A percentile compares a stretch with the other conserved stretches of the same genome.
These are phyloP conservation scores for Parascotia fuliginaria DNA, from an alignment of 2,888 invertebrate genomes.

Conservation along the genomic window DNA sequence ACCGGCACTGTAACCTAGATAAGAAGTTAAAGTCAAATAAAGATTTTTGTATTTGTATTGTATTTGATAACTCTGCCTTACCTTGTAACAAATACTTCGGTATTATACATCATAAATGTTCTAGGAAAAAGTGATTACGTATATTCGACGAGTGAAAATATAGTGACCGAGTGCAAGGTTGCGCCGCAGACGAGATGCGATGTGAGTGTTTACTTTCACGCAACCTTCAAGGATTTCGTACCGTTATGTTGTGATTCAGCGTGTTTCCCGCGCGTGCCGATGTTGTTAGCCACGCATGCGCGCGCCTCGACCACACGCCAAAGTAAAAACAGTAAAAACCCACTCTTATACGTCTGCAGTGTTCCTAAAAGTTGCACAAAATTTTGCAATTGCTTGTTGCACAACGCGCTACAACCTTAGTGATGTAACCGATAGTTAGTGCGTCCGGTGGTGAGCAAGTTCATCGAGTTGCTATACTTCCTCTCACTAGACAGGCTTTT, in stretches of 20 bases:
- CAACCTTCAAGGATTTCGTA: constrained; percentile 14
- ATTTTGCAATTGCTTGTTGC: not conserved
- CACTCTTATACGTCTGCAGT: constrained; percentile 1
- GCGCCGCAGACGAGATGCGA: too few species aligned
- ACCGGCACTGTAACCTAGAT: too few species aligned
- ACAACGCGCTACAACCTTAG: constrained; percentile 4
- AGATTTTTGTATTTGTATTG: too few species aligned
- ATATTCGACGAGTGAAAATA: not conserved
- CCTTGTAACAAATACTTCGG: not conserved
- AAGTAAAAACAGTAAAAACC: constrained; percentile 8
- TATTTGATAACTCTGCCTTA: too few species aligned
- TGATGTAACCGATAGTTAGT: too few species aligned
- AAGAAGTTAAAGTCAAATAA: too few species aligned
- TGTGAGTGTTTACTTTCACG: not conserved
- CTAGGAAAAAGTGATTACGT: not conserved
- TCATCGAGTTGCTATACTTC: too few species aligned
- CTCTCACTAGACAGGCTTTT: too few species aligned
- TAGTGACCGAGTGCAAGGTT: not conserved
- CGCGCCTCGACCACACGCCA: not conserved
- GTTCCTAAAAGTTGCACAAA: constrained; percentile 10
- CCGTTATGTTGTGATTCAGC: constrained; percentile 37
- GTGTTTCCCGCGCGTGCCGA: constrained; percentile 20
- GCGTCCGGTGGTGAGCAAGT: too few species aligned
- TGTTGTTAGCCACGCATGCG: constrained; percentile 16
- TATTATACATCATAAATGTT: not conserved